Conservation (phyloP, 2,113 vertebrate species). For the Istiophorus platypterus region DNA sequence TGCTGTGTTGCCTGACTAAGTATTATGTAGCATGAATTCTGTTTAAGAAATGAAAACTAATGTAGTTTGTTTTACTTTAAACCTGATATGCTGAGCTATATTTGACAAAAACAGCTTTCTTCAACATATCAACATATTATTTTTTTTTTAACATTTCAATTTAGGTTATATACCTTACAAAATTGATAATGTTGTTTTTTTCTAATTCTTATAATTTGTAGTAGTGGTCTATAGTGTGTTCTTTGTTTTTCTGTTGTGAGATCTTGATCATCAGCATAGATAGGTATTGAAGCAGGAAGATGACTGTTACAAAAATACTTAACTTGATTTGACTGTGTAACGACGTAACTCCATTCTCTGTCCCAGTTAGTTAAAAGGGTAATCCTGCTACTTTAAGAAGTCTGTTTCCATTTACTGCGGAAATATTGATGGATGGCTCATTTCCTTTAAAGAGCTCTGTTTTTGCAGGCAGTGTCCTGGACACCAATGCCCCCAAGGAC, state of each 20-base stretch:
- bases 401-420: conserved; percentile 74
- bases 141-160: background rate
- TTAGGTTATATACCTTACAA: background rate
- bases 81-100: background rate
- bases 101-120: background rate
- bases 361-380: conserved; percentile 53
- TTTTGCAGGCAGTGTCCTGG: conserved; percentile 68
- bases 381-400: conserved; percentile 63
- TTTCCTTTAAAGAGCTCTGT: conserved; percentile 72
- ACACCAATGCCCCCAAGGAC: conserved; percentile 60
- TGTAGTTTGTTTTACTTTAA: conserved; percentile 22
- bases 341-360: conserved; percentile 23
- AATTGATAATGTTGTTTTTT: background rate
- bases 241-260: conserved; percentile 7
- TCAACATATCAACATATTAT: background rate
- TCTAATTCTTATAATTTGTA: background rate
- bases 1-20: conserved; percentile 14
- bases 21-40: conserved; percentile 13
- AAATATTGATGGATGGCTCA: conserved; percentile 77
- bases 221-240: background rate
- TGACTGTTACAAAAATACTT: conserved; percentile 21
- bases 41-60: conserved; percentile 23
- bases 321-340: conserved; percentile 23
- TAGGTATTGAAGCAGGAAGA: background rate
- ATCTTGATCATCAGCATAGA: background rate